Evolutionary conservation across 2,113 vertebrate species (phyloP), one percentile per base, ranked within the genome.

Genomic region (Rhombomys opimus): DNA sequence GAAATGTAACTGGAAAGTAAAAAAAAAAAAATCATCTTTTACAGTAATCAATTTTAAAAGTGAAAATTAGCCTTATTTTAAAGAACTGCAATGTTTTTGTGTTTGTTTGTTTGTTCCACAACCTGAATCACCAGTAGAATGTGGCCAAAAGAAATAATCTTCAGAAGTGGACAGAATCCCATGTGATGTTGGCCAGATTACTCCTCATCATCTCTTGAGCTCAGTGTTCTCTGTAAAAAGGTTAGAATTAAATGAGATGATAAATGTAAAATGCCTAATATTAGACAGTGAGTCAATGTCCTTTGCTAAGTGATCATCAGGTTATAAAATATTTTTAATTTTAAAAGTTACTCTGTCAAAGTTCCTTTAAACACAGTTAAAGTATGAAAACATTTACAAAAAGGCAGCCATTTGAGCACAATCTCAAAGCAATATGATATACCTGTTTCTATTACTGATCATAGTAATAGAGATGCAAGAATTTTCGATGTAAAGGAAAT

Each of bases 401-500:
- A 96, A 90, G 75, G 32, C 13, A 75, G 5, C 73, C 78, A 89
- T 84, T 96, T 65, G 90, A 96, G 50, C 46, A 89, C 35, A 73
- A 89, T 94, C 57, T 87, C 77, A 78, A 80, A 91, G 38, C 92
- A 93, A 13, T 57, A 41, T 94, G 30, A 50, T 94, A 84, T 14
- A 61, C 23, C 13, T 67, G 32, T 52, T 80, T 86, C 70, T 92
- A 95, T 75, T 67, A 92, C 8, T 94, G 61, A 94, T 57, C 52
- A 89, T 78, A 96, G 23, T 27, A 93, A 94, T 32, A 92, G 90
- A 46, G 77, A 92, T 68, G 63, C 63, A 76, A 89, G 52, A 97
- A 92, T 61, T 82, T 91, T 94, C 63, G 89, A 63, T 89, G 82
- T 89, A 93, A 97, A 95, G 73, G 50, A 95, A 96, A 78, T 96